phyloP scores from a whole-genome alignment of 2,888 invertebrate genomes.

The Troglohyphantes excavatus region DNA sequence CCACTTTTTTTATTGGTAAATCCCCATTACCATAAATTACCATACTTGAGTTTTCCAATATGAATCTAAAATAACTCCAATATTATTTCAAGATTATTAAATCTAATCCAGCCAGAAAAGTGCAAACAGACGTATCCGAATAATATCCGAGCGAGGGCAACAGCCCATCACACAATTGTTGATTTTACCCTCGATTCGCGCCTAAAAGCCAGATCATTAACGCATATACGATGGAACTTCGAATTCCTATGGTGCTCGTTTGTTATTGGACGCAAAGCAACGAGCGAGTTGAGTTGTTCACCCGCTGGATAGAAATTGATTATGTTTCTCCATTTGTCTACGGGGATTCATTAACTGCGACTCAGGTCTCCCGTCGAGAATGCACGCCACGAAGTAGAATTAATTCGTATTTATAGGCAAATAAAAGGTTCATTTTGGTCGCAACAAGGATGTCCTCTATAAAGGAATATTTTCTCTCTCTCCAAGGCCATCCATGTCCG shows the following conservation, averaged over 20 bases:
- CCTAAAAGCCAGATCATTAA: conserved; percentile 47
- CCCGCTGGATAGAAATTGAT: conserved; percentile 68
- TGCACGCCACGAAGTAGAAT: conserved; percentile 48
- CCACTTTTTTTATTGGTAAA: background rate
- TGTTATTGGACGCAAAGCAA: conserved; percentile 58
- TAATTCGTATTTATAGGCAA: conserved; percentile 70
- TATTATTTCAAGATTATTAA: background rate
- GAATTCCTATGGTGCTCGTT: conserved; percentile 69
- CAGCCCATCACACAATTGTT: conserved; percentile 7
- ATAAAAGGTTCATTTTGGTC: conserved; percentile 57
- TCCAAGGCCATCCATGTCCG: background rate
- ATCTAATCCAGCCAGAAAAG: background rate
- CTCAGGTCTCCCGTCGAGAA: conserved; percentile 51
- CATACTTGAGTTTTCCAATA: background rate
- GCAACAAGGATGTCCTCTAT: conserved; percentile 15
- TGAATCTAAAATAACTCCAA: background rate
- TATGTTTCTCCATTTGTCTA: conserved; percentile 75
- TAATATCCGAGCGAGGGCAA: background rate
- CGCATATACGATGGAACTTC: conserved; percentile 44
- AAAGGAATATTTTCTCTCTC: conserved; percentile 21
- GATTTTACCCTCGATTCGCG: conserved; percentile 41
- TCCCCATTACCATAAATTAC: background rate
- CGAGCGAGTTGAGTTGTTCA: conserved; percentile 63
- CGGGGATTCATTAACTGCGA: conserved; percentile 68
- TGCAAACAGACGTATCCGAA: background rate